phyloP scores from a whole-genome alignment of 2,888 invertebrate species.

The Osmoderma eremita region DNA sequence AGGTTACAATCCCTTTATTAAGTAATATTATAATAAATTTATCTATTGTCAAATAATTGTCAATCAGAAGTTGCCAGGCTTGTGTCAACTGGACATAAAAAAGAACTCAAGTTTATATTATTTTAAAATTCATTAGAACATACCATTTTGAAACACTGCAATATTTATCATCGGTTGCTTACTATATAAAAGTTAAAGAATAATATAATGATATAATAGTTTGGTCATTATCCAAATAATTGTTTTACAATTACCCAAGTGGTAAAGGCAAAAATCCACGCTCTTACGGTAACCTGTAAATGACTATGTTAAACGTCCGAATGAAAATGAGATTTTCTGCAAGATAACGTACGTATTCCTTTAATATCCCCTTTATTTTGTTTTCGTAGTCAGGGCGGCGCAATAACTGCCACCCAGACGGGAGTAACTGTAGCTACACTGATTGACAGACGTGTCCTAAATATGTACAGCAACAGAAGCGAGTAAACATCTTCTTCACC shows the following conservation, averaged over 20 bases:
- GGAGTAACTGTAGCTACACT: neutral
- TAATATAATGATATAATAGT: no score
- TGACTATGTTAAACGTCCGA: neutral
- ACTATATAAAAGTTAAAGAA: no score
- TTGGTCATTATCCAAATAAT: no score
- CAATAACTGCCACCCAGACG: conserved; percentile 1
- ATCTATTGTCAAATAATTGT: no score
- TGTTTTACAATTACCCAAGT: neutral
- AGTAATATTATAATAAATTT: no score
- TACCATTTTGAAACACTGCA: no score
- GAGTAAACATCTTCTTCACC: conserved; percentile 31
- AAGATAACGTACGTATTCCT: conserved; percentile 31
- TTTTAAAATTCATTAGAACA: no score
- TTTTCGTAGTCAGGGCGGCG: neutral
- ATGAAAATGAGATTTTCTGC: conserved; percentile 30
- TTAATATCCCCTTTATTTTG: conserved; percentile 33
- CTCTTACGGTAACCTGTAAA: neutral
- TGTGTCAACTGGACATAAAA: no score
- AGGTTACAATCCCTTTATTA: no score
- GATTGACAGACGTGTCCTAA: conserved; percentile 24
- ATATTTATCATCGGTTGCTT: no score
- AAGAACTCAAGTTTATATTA: no score
- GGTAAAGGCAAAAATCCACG: conserved; percentile 14
- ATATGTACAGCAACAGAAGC: conserved; percentile 2
- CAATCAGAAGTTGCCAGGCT: no score